Evolutionary conservation across 1,140 invertebrate genomes (phyloP), one percentile per base, ranked within the genome.

Genomic region (Drosophila gunungcola): DNA sequence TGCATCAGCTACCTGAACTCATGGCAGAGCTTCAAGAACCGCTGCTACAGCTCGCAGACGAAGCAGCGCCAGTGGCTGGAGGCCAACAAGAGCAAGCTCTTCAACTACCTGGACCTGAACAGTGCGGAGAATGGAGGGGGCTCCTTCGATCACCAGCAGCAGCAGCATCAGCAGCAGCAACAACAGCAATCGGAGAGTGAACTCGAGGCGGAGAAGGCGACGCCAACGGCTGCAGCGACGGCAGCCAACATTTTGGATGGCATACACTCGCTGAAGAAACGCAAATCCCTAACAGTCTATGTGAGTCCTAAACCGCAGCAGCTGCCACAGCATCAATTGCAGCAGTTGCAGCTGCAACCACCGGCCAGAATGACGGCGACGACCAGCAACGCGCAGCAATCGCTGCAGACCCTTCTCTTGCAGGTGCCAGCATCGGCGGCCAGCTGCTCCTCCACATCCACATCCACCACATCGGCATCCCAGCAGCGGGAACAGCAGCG

Each of bases 21-120:
- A 3, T 92, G 92, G 92, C 92, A 92, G 68, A 92, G 91, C 60
- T 92, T 92, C 55, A 92, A 92, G 62, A 92, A 92, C 75, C 92
- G 92, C 32, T 92, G 91, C 57, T 54, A 90, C 34, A 85, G 74
- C 39, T 85, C 92, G 13, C 92, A 92, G 51, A 57, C 49, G 2
- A 92, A 92, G 78, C 92, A 92, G 67, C 81, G 79, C 21, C 82
- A 78, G 55, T 92, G 92, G 90, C 70, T 92, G 64, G 91, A 92
- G 11, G 53, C 51, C 10, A 85, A 74, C 61, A 86, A 81, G 46
- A 83, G 36, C 60, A 88, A 88, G 60, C 69, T 90, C 7, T 52
- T 91, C 10, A 78, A 82, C 68, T 91, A 91, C 46, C 81, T 91
- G 73, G 89, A 88, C 57, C 73, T 88, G 48, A 83, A 89, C 58